Evolutionary conservation across 1,140 invertebrate genomes (phyloP).

Genomic region (Drosophila kepulauana): DNA sequence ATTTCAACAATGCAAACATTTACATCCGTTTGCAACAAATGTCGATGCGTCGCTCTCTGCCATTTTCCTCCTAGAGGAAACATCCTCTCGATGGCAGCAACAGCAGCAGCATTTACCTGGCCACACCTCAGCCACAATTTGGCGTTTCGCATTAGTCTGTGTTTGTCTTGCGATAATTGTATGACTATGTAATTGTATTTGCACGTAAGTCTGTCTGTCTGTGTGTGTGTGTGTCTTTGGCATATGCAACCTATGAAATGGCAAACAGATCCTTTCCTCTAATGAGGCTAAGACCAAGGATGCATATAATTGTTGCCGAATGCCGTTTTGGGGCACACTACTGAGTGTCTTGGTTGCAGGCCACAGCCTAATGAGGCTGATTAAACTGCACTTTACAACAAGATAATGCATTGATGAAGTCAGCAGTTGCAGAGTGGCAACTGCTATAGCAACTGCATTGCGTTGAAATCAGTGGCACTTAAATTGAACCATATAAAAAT

Average conservation of each 20-base stretch:
- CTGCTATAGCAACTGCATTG: constrained; percentile 59
- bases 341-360: neutral
- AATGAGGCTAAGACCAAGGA: constrained; percentile 58
- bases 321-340: neutral
- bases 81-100: constrained; percentile 36
- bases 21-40: constrained; percentile 84
- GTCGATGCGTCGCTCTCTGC: constrained; percentile 28
- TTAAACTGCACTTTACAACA: constrained; percentile 17
- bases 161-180: constrained; percentile 79
- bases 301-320: constrained; percentile 56
- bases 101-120: constrained; percentile 58
- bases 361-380: constrained; percentile 39
- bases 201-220: constrained; percentile 24
- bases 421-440: constrained; percentile 2
- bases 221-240: constrained; percentile 7
- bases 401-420: constrained; percentile 20
- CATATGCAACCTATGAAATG: constrained; percentile 15
- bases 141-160: constrained; percentile 76
- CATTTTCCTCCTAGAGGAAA: constrained; percentile 50
- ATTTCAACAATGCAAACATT: constrained; percentile 84
- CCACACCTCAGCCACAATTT: constrained; percentile 73
- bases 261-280: constrained; percentile 60
- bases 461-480: constrained; percentile 47
- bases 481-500: constrained; percentile 38
- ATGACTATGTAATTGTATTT: constrained; percentile 81